Evolutionary conservation across 2,888 invertebrate genomes (phyloP).

Genomic region (Pilophorus perplexus): DNA sequence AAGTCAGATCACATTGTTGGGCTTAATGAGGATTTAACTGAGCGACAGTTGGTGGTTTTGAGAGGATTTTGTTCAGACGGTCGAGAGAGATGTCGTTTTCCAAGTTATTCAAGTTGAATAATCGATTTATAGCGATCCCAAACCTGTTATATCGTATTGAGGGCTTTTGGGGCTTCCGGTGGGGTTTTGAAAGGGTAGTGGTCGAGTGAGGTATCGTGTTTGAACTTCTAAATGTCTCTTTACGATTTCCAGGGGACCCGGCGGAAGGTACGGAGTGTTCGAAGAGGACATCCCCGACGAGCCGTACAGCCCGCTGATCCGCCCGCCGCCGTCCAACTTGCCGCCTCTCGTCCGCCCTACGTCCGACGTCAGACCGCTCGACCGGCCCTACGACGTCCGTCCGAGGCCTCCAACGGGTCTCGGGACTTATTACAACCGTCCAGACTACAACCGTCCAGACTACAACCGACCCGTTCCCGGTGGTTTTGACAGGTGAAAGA

Average conservation of each 20-base stretch:
- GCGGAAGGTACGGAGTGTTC: conserved; percentile 34
- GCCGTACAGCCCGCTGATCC: conserved; percentile 30
- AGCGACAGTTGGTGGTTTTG: no score
- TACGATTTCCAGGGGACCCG: conserved; percentile 2
- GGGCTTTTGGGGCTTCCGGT: no score
- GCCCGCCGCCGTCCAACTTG: conserved; percentile 38
- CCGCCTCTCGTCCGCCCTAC: conserved; percentile 34
- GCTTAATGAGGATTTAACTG: no score
- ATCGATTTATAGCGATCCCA: no score
- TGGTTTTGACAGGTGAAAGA: background rate
- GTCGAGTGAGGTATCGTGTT: no score
- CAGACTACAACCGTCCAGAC: no score
- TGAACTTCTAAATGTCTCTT: background rate
- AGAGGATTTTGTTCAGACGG: no score
- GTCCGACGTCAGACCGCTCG: conserved; percentile 10
- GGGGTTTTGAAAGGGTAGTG: no score
- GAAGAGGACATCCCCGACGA: conserved; percentile 40
- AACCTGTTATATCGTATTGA: no score
- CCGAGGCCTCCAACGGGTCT: conserved; percentile 3
- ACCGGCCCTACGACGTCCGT: background rate
- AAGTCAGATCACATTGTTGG: no score
- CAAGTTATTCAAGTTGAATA: no score
- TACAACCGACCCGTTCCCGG: background rate
- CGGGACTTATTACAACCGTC: conserved; percentile 13
- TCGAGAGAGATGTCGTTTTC: no score